Base-by-base conservation (phyloP, 1,140 invertebrate genomes). In the Leguminivora glycinivorella region DNA sequence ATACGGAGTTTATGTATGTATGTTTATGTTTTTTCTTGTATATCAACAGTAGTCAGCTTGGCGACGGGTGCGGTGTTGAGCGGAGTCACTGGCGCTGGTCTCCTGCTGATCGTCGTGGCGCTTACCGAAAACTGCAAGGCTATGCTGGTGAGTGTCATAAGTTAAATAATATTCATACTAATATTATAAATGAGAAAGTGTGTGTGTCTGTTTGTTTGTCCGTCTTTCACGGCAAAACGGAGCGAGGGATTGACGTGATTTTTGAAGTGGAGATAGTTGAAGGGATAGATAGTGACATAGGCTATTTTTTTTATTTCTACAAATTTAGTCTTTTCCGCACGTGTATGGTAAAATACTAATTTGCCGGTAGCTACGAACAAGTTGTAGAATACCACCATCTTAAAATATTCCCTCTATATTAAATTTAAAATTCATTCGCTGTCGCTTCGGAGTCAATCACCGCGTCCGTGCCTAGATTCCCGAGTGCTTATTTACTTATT, bases 121-220 rank as follows among this genome's bases (percentile, higher is more conserved):
- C 81, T 91, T 12, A 89, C 88, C 1, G 88, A 91, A 40, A 91
- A 89, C 71, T 90, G 88, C 69, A 77, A 87, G 1, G 83, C 88
- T 2, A 90, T 90, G 88, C 75, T 90, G 76, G 88, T 90, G 66
- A 80, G 58, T 71, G 7, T 38, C 14, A 12, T 12, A 12, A n/a
- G n/a, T n/a, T n/a, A n/a, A n/a, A n/a, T n/a, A n/a, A n/a, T n/a
- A n/a, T n/a, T n/a, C n/a, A n/a, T n/a, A n/a, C n/a, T n/a, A n/a
- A n/a, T n/a, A n/a, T 34, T 34, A 34, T 12, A 3, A 29, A 29
- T 29, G 5, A 29, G 5, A 29, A 29, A 29, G 26, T 29, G n/a
- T n/a, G n/a, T n/a, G n/a, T n/a, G n/a, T n/a, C n/a, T n/a, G n/a
- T n/a, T n/a, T n/a, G n/a, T n/a, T n/a, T n/a, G n/a, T n/a, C n/a